A percentile compares a stretch with the other conserved stretches of the same genome.
phyloP scores from a whole-genome alignment of 2,113 vertebrate genomes.

The Cyphomyrus plagiostoma region DNA sequence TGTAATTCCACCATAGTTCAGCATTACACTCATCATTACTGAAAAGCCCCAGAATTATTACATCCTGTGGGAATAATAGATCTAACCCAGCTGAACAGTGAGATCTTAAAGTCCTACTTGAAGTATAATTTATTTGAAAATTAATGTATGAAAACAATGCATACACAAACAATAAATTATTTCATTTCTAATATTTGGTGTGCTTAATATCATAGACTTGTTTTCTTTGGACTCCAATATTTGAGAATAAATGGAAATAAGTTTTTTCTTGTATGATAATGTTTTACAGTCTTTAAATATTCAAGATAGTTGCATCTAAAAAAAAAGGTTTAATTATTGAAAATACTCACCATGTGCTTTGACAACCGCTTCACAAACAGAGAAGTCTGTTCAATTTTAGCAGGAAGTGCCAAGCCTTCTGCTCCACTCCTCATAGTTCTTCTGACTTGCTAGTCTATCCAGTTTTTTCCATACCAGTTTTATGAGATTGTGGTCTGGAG shows the following conservation, averaged over 20 bases:
- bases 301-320: neutral
- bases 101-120: neutral
- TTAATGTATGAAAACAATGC: neutral
- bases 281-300: neutral
- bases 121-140: neutral
- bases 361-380: neutral
- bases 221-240: neutral
- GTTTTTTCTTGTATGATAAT: neutral
- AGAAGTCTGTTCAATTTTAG: neutral
- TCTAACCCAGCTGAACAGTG: neutral
- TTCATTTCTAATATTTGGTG: neutral
- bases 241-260: neutral
- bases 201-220: neutral
- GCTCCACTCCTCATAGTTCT: neutral
- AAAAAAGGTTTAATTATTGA: neutral
- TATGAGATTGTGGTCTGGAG: neutral
- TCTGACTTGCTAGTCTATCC: neutral
- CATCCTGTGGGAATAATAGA: neutral
- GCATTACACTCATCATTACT: neutral
- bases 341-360: neutral
- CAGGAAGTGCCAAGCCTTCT: neutral
- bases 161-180: neutral
- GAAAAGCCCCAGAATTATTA: neutral
- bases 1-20: neutral
- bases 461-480: neutral